phyloP scores from a whole-genome alignment of 92 coral and sea anemone species.

The Actinernus sp. region DNA sequence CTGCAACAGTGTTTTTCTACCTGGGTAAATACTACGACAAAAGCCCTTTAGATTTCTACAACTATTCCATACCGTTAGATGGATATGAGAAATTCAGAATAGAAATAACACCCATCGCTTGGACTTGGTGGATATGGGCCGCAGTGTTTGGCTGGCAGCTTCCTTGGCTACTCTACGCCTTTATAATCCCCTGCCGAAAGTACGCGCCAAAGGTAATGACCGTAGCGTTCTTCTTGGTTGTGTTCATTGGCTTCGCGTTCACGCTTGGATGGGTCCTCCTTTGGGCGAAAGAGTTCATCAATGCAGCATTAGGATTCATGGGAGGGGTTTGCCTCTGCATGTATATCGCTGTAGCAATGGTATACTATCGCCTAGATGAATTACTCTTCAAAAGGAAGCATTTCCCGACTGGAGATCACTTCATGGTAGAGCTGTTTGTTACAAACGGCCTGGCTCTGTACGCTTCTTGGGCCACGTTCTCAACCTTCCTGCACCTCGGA shows the following conservation, averaged over 20 bases:
- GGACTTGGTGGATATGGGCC: slow-evolving; percentile 94
- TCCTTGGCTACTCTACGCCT: slow-evolving; percentile 78
- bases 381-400: slow-evolving; percentile 53
- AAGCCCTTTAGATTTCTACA: slow-evolving; percentile 60
- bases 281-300: slow-evolving; percentile 72
- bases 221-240: slow-evolving; percentile 77
- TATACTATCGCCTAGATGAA: slow-evolving; percentile 63
- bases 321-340: slow-evolving; percentile 60
- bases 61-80: slow-evolving; percentile 63
- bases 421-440: slow-evolving; percentile 74
- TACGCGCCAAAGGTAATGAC: slow-evolving; percentile 75
- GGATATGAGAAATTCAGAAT: slow-evolving; percentile 65
- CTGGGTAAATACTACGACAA: slow-evolving; percentile 80
- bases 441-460: slow-evolving; percentile 82
- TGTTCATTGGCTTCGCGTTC: slow-evolving; percentile 76
- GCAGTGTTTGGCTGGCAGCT: slow-evolving; percentile 88
- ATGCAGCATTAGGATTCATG: slow-evolving; percentile 73
- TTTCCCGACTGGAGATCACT: slow-evolving; percentile 72
- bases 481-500: slow-evolving; percentile 65
- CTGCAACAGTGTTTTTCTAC: slow-evolving; percentile 81
- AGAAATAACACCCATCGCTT: slow-evolving; percentile 74
- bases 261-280: slow-evolving; percentile 84
- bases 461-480: slow-evolving; percentile 86
- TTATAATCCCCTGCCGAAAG: slow-evolving; percentile 72
- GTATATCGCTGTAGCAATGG: slow-evolving; percentile 67